Evolutionary conservation across 2,113 vertebrate species (phyloP).

Genomic region (Bothrops jararaca): DNA sequence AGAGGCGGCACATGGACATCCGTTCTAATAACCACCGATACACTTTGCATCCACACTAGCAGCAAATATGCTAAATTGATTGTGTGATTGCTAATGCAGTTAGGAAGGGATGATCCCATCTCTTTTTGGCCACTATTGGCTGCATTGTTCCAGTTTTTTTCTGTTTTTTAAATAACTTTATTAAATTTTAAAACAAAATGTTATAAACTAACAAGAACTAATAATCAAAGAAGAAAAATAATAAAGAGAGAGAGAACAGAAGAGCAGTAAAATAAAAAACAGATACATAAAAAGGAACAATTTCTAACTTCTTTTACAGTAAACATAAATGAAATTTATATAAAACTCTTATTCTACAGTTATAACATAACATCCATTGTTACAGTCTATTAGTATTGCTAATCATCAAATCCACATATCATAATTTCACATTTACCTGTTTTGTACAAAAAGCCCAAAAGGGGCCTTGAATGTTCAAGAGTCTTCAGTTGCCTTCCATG

Average conservation of each 20-base stretch:
- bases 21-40: too few relatives aligned
- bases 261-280: too few relatives aligned
- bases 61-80: neutral
- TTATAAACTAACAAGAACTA: too few relatives aligned
- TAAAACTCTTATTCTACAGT: neutral
- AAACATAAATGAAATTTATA: too few relatives aligned
- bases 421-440: neutral
- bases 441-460: neutral
- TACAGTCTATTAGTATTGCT: too few relatives aligned
- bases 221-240: neutral
- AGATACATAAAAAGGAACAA: neutral
- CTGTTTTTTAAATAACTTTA: too few relatives aligned
- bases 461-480: neutral
- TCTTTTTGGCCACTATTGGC: neutral
- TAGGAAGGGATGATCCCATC: neutral
- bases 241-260: neutral
- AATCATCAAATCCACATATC: neutral
- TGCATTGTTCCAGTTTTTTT: neutral
- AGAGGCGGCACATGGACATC: too few relatives aligned
- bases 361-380: too few relatives aligned
- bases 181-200: too few relatives aligned
- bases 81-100: neutral
- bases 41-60: too few relatives aligned
- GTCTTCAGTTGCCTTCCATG: neutral
- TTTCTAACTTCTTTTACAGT: neutral